Percentiles rank a stretch among this genome's conserved stretches.
Conservation (phyloP, 2,888 invertebrate species). For the Matsumyia berberina region DNA sequence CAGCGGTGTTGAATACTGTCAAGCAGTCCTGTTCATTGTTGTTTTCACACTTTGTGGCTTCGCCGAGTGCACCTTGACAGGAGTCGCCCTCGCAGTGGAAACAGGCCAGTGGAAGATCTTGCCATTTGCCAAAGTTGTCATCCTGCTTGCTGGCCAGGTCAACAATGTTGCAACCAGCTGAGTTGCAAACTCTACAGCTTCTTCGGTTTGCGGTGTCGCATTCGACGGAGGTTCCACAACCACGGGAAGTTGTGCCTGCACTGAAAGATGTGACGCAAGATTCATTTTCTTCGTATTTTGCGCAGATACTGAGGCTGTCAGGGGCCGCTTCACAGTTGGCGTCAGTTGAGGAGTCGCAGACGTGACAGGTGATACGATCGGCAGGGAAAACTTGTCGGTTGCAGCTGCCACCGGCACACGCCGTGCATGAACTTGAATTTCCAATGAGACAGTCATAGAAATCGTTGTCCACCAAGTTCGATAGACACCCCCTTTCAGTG, state of each 20-base stretch:
- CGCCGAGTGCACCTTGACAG: conserved; percentile 68
- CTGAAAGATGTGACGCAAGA: conserved; percentile 79
- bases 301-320: conserved; percentile 78
- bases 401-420: conserved; percentile 79
- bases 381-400: conserved; percentile 79
- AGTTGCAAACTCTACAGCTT: conserved; percentile 78
- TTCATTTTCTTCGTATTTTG: conserved; percentile 78
- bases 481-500: conserved; percentile 82
- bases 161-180: conserved; percentile 79
- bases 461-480: conserved; percentile 80
- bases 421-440: conserved; percentile 78
- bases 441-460: conserved; percentile 80
- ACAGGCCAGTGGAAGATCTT: conserved; percentile 82
- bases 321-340: conserved; percentile 78
- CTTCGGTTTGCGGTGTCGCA: conserved; percentile 79
- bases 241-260: conserved; percentile 79
- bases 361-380: conserved; percentile 79
- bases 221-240: conserved; percentile 79
- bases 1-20: conserved; percentile 79
- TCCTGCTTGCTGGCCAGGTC: conserved; percentile 78
- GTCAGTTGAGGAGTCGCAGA: conserved; percentile 79
- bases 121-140: conserved; percentile 82
- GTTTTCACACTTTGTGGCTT: conserved; percentile 74
- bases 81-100: conserved; percentile 78
- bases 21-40: conserved; percentile 82